Evolutionary conservation across 2,797 vertebrate species (phyloP).

Genomic region (Iguana delicatissima): DNA sequence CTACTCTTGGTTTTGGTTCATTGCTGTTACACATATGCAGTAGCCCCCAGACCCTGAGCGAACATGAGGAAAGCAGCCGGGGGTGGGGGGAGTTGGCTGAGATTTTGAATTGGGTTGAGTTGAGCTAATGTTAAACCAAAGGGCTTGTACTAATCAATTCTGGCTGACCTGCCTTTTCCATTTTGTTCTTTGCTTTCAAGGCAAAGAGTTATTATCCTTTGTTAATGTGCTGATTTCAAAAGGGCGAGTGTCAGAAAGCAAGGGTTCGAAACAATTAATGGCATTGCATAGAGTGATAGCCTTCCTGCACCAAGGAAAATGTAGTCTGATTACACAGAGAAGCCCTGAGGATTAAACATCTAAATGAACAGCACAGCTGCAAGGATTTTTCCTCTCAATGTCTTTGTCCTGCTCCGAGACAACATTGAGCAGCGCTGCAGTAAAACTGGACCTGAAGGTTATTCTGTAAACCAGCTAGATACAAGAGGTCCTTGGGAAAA

Average conservation of each 20-base stretch:
- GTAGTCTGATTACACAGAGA: conserved; percentile 63
- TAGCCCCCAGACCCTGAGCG: background rate
- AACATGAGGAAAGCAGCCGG: background rate
- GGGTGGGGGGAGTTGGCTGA: too few relatives aligned
- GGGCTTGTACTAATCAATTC: conserved; percentile 73
- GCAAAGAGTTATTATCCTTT: conserved; percentile 73
- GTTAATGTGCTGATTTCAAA: conserved; percentile 63
- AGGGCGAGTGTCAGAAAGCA: conserved; percentile 48
- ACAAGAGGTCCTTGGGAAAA: conserved; percentile 33
- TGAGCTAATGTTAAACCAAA: conserved; percentile 82
- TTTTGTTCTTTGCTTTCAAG: conserved; percentile 76
- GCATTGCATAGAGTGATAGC: conserved; percentile 39
- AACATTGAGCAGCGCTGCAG: conserved; percentile 43
- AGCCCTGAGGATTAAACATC: conserved; percentile 56
- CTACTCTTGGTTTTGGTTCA: conserved; percentile 57
- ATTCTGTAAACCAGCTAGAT: conserved; percentile 13
- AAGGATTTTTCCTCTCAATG: conserved; percentile 49
- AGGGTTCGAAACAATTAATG: conserved; percentile 50
- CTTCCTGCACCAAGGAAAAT: background rate
- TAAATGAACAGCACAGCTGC: conserved; percentile 58
- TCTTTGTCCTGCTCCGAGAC: conserved; percentile 57
- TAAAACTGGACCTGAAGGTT: conserved; percentile 50
- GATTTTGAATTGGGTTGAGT: conserved; percentile 30
- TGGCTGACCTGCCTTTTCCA: conserved; percentile 57
- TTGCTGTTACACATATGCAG: conserved; percentile 50